phyloP scores from a whole-genome alignment of 2,888 invertebrate species.

The Cerastoderma edule region DNA sequence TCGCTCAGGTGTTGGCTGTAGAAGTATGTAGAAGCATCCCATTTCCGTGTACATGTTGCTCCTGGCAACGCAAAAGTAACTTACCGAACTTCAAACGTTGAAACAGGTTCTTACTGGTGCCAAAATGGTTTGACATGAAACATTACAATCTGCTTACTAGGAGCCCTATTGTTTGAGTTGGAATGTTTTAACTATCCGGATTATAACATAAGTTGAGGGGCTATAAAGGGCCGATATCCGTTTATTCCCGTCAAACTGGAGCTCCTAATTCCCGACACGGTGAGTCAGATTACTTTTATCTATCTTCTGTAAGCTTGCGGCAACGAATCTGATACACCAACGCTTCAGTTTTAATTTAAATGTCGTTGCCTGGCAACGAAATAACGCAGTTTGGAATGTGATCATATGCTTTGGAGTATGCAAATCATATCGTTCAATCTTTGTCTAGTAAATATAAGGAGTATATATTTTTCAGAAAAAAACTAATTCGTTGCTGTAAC shows the following conservation, averaged over 20 bases:
- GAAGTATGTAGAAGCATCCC: slow-evolving; percentile 12
- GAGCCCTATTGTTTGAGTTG: background rate
- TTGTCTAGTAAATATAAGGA: background rate
- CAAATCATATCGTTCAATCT: background rate
- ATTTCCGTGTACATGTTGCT: slow-evolving; percentile 4
- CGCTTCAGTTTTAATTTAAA: slow-evolving; percentile 4
- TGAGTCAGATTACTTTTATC: background rate
- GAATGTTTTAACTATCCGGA: slow-evolving; percentile 4
- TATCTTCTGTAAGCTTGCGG: background rate
- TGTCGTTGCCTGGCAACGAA: slow-evolving; percentile 9
- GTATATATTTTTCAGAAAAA: too few species aligned
- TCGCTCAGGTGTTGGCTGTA: slow-evolving; percentile 4
- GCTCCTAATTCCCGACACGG: slow-evolving; percentile 2
- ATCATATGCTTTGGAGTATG: background rate
- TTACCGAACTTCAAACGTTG: slow-evolving; percentile 8
- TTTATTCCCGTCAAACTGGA: slow-evolving; percentile 11
- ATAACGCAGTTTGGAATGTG: background rate
- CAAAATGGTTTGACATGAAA: slow-evolving; percentile 4
- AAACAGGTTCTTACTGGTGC: slow-evolving; percentile 1
- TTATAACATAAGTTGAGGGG: slow-evolving; percentile 6
- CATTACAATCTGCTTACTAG: background rate
- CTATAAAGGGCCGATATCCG: background rate
- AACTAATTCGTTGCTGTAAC: too few species aligned
- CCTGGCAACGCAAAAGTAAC: slow-evolving; percentile 15
- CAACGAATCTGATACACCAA: slow-evolving; percentile 2